phyloP scores from a whole-genome alignment of 2,113 vertebrate genomes.

The Pseudorectes ferrugineus region DNA sequence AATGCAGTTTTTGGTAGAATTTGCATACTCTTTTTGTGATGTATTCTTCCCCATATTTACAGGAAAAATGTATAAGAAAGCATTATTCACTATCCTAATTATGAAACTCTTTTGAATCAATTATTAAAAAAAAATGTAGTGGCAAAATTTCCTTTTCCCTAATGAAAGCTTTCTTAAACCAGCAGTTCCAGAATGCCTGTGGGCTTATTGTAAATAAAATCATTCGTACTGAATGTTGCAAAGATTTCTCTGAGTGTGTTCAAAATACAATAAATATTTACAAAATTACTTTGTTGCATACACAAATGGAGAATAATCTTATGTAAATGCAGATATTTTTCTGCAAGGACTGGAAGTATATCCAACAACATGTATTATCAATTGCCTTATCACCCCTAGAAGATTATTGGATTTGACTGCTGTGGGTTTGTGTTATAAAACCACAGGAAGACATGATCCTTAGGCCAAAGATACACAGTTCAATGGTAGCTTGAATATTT shows the following conservation, averaged over 20 bases:
- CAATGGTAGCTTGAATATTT: neutral
- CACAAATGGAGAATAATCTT: neutral
- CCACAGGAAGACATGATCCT: neutral
- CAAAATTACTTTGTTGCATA: neutral
- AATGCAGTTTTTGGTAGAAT: neutral
- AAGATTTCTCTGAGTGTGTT: neutral
- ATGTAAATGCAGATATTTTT: neutral
- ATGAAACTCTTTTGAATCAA: neutral
- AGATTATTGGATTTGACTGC: neutral
- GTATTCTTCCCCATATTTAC: neutral
- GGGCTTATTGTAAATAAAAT: neutral
- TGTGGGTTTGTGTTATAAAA: neutral
- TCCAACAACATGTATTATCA: neutral
- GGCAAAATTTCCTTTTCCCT: neutral
- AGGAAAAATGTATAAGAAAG: neutral
- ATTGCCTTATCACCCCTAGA: neutral
- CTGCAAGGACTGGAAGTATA: neutral
- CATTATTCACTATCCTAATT: neutral
- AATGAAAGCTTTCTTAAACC: neutral
- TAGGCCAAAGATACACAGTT: neutral
- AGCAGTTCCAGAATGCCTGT: neutral
- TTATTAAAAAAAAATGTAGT: neutral
- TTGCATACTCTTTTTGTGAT: neutral
- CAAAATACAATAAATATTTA: neutral
- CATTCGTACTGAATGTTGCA: neutral